phyloP scores from a whole-genome alignment of 2,113 vertebrate species.

The Spea multiplicata region DNA sequence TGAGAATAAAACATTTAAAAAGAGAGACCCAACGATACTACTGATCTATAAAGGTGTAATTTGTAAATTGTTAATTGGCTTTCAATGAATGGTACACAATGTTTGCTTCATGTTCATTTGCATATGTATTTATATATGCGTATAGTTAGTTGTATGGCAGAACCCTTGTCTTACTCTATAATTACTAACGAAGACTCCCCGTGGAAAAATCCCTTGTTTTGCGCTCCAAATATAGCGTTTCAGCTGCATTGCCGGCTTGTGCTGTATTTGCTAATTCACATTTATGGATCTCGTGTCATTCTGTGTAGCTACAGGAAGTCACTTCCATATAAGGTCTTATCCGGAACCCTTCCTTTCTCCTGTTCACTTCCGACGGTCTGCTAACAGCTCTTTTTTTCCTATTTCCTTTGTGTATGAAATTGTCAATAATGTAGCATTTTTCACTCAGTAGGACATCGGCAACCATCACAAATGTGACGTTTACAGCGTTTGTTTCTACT shows the following conservation, averaged over 20 bases:
- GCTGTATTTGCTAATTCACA: not conserved
- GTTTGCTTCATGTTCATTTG: not conserved
- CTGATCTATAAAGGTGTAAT: too few species aligned
- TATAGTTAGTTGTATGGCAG: not conserved
- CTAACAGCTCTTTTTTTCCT: too few species aligned
- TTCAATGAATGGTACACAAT: not conserved
- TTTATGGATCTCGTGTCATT: not conserved
- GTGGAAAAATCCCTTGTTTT: not conserved
- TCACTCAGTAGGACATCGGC: not conserved
- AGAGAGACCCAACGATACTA: too few species aligned
- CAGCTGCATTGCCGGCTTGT: not conserved
- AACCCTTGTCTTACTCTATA: not conserved
- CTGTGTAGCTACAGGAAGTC: not conserved
- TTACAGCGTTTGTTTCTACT: not conserved
- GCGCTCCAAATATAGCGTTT: not conserved
- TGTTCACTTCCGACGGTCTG: not conserved
- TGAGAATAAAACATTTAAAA: too few species aligned
- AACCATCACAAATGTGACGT: not conserved
- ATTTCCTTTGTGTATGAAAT: not conserved
- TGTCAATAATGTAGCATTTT: not conserved
- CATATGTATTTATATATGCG: not conserved
- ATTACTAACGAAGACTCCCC: not conserved
- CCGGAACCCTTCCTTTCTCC: not conserved
- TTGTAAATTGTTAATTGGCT: not conserved
- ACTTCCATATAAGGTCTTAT: not conserved